Evolutionary conservation across 2,797 vertebrate species (phyloP), one percentile per base, ranked within the genome.

Genomic region (Clangula hyemalis): DNA sequence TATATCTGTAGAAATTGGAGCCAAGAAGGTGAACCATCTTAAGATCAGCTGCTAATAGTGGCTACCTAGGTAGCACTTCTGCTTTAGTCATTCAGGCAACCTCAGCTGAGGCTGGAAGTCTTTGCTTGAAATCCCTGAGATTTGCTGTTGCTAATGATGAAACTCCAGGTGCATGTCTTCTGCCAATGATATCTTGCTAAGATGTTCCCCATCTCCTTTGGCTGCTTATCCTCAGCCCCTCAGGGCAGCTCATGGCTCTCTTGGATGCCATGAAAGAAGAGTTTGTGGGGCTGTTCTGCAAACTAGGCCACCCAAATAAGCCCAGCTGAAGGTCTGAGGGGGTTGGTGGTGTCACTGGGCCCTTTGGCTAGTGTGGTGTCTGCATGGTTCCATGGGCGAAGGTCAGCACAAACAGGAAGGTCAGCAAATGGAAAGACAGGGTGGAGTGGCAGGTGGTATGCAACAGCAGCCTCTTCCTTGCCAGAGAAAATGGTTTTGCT

Each of bases 141-240:
- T 71, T 34, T 17, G 45, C 5, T 20, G 25, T 0, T 65, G 24
- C 56, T 71, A 49, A 8, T 56, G 69, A 36, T 1, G 5, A 65
- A 82, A 34, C 13, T 69, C 18, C 22, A 70, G 62, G 43, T 73
- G 2, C 15, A 4, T 16, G 27, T 84, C 19, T 6, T 39, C 47
- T 66, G 34, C 22, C 69, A 51, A 32, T 0, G 2, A 4, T 0
- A 0, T n/a, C 64, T 76, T 8, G 2, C 34, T 28, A 43, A 19
- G 13, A 43, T 1, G 8, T 73, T 75, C 16, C 16, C 68, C 18
- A 6, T 36, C 58, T 89, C 25, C 36, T 19, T 24, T 56, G 47
- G 24, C 24, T 78, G 5, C 45, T 61, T 51, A 27, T 58, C 74
- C 65, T 75, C 28, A 41, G 28, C 12, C 7, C 19, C 8, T 28